Percentiles rank a stretch among this genome's conserved stretches.
Evolutionary conservation across 1,140 invertebrate species (phyloP).

Genomic region (Atta texana): DNA sequence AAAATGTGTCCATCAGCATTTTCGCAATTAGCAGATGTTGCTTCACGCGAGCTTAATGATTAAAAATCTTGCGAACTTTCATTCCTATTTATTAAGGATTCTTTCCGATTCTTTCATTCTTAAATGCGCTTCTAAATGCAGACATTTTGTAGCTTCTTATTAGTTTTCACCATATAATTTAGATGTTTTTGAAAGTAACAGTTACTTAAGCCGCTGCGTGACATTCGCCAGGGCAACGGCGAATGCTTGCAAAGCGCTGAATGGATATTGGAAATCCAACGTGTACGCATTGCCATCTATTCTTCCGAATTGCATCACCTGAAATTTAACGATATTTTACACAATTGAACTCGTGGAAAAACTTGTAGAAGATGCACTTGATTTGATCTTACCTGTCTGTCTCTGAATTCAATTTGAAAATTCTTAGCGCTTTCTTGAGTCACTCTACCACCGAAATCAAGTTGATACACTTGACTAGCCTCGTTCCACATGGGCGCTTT

Average conservation of each 20-base stretch:
- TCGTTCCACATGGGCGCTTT: constrained; percentile 99
- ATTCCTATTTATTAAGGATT: constrained; percentile 38
- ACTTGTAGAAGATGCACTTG: neutral
- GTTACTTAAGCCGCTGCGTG: constrained; percentile 98
- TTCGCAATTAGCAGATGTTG: neutral
- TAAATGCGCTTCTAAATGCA: neutral
- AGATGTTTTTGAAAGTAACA: constrained; percentile 70
- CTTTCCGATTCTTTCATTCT: constrained; percentile 2
- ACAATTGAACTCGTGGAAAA: neutral
- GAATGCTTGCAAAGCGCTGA: constrained; percentile 99
- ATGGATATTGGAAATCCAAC: constrained; percentile 99
- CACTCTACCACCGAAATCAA: constrained; percentile 99
- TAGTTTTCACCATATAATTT: neutral
- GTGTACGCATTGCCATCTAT: constrained; percentile 99
- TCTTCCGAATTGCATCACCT: constrained; percentile 99
- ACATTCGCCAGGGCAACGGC: constrained; percentile 99
- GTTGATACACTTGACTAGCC: constrained; percentile 99
- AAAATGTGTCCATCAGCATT: neutral
- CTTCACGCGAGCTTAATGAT: neutral
- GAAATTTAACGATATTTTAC: constrained; percentile 42
- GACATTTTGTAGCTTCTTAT: neutral
- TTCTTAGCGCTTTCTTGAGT: constrained; percentile 99
- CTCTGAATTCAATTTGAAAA: constrained; percentile 99
- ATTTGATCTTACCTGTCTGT: constrained; percentile 93
- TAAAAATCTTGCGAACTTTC: constrained; percentile 49